Evolutionary conservation across 1,140 invertebrate species (phyloP), one percentile per base, ranked within the genome.

Genomic region (Drosophila sturtevanti): DNA sequence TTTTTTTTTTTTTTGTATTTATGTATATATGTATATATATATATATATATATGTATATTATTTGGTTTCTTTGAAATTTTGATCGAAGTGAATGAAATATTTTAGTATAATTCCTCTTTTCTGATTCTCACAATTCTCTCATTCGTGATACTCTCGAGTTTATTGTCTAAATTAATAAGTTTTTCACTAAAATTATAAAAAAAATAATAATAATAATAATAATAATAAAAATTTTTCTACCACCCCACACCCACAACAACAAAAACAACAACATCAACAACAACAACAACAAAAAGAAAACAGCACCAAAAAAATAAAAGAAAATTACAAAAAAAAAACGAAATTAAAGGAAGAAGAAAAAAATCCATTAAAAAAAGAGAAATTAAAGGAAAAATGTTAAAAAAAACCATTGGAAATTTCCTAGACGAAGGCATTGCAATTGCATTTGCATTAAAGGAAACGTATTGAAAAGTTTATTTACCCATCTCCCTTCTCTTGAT

Each of bases 331-430:
- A 22, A 74, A 75, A 58, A 56, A 34, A 27, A 65, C 24, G 41
- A 68, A 54, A 14, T 12, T 10, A 5, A 63, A 18, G 11, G 18
- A 52, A 52, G 37, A 64, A n/a, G 12, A 31, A 12, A 18, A 56
- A 2, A 11, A 48, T 22, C 22, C 16, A 56, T 16, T 1, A 56
- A 56, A 34, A 56, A n/a, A 56, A 31, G 12, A n/a, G 31, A 60
- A 61, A 55, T 61, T 68, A 58, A 54, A 52, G 38, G 60, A 68
- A 79, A 75, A 76, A 72, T 37, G 21, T 31, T 51, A 63, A 75
- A 66, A 81, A 86, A 68, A 78, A 66, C 64, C 52, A 31, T 74
- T 68, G 82, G 69, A 81, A 74, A 81, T 85, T 85, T 67, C 63
- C 61, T 55, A 87, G 73, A 71, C 66, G 74, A 58, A 78, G 69